Evolutionary conservation across 2,797 vertebrate genomes (phyloP), one percentile per base, ranked within the genome.

Genomic region (Lagorchestes hirsutus): DNA sequence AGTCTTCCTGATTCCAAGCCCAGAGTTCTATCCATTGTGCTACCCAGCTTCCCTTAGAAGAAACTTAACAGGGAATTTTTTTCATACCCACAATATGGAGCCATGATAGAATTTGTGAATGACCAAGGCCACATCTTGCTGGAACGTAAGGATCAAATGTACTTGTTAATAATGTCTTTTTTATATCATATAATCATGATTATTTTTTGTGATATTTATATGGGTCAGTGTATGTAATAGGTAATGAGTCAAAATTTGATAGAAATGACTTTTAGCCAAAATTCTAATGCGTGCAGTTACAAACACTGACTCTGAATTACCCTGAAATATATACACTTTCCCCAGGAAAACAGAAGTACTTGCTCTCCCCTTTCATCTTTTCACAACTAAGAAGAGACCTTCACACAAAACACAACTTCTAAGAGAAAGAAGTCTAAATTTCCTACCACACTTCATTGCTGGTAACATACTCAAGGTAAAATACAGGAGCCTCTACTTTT

Each of bases 321-420:
- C 8, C 40, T 4, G 1, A 58, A 58, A 29, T 58, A 58, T 28
- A 58, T 29, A 29, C 9, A 12, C n/a, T 82, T 34, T 14, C 34
- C 4, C 54, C 56, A 0, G 90, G 54, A 95, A 59, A 1, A 13
- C 56, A 40, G 14, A 94, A 58, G 94, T 10, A 0, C 8, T 0
- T 1, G 8, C 82, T 93, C 3, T 62, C 90, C 74, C 46, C 52
- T 56, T 62, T 92, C 40, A 90, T 54, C 55, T n/a, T 50, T 54
- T 5, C 29, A 0, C 3, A 54, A 52, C n/a, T 24, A 29, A 2
- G 12, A 55, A 74, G 0, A 12, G 24, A 90, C 27, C 0, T 13
- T 2, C 54, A 56, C 11, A 90, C 13, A 40, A 28, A 14, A 54
- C 11, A 87, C 50, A 0, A 0, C n/a, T 55, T 29, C 12, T 10